Conservation (phyloP, 2,113 vertebrate genomes). For the Hepsetus odoe region DNA sequence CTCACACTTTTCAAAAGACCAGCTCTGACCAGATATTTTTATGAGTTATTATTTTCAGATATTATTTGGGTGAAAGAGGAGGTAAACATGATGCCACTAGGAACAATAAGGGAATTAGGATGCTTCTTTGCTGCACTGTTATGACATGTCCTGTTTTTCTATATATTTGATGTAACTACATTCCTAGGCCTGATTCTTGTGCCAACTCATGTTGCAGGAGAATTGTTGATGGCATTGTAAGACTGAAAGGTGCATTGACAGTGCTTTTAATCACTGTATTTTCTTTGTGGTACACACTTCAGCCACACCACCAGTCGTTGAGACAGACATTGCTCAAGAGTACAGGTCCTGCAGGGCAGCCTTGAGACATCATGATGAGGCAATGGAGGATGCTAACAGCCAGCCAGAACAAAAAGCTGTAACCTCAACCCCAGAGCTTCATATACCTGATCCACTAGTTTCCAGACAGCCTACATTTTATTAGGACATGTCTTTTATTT, state of each 20-base stretch:
- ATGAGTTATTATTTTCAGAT: too few species aligned
- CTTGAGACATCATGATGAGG: background rate
- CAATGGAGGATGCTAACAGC: background rate
- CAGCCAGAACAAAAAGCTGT: slow-evolving; percentile 22
- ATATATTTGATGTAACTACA: slow-evolving; percentile 24
- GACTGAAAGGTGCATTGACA: slow-evolving; percentile 34
- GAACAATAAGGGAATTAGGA: slow-evolving; percentile 10
- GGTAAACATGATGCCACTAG: too few species aligned
- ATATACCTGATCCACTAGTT: background rate
- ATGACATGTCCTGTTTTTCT: slow-evolving; percentile 10
- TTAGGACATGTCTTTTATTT: background rate
- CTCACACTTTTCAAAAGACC: background rate
- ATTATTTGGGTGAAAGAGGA: slow-evolving; percentile 2
- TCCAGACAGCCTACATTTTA: background rate
- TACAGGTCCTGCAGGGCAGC: slow-evolving; percentile 12
- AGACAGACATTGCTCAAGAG: slow-evolving; percentile 26
- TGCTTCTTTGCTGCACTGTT: background rate
- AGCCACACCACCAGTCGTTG: background rate
- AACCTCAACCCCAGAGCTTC: background rate
- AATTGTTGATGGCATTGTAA: slow-evolving; percentile 19
- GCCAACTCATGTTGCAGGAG: slow-evolving; percentile 26
- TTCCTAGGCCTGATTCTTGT: slow-evolving; percentile 25
- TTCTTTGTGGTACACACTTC: slow-evolving; percentile 25
- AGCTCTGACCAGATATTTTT: background rate
- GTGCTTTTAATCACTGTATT: slow-evolving; percentile 22